Conservation (phyloP, 2,113 vertebrate genomes). For the Oncorhynchus clarkii region DNA sequence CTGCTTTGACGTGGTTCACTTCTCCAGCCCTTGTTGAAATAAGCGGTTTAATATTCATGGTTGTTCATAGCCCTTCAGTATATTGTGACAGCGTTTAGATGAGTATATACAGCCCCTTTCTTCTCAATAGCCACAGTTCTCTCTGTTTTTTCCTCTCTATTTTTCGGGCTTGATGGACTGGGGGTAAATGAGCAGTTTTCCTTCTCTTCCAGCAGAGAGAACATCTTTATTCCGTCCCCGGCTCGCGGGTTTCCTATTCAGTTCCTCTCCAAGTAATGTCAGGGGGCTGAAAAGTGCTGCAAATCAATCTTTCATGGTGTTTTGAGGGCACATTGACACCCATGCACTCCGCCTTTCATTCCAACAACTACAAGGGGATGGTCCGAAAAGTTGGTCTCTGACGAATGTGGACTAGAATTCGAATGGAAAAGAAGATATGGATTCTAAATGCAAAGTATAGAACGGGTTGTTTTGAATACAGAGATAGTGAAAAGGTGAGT, state of each 20-base stretch:
- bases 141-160: constrained; percentile 79
- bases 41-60: constrained; percentile 97
- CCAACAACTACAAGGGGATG: constrained; percentile 80
- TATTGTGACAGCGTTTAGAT: constrained; percentile 89
- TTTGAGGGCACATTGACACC: constrained; percentile 90
- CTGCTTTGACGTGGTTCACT: constrained; percentile 76
- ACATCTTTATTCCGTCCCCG: constrained; percentile 94
- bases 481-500: constrained; percentile 78
- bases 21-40: constrained; percentile 74
- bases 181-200: constrained; percentile 84
- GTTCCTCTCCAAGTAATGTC: constrained; percentile 82
- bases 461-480: constrained; percentile 38
- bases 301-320: constrained; percentile 95
- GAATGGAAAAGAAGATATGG: constrained; percentile 71
- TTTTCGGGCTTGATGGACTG: constrained; percentile 89
- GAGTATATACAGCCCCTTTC: constrained; percentile 80
- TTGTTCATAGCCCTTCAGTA: constrained; percentile 87
- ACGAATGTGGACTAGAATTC: constrained; percentile 63
- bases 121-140: constrained; percentile 81
- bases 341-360: constrained; percentile 78
- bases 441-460: constrained; percentile 54
- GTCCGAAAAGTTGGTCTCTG: constrained; percentile 70
- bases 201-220: constrained; percentile 81
- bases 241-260: constrained; percentile 83
- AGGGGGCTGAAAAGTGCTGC: constrained; percentile 85